Evolutionary conservation across 1,140 invertebrate genomes (phyloP), one percentile per base, ranked within the genome.

Genomic region (Pogonus chalceus): DNA sequence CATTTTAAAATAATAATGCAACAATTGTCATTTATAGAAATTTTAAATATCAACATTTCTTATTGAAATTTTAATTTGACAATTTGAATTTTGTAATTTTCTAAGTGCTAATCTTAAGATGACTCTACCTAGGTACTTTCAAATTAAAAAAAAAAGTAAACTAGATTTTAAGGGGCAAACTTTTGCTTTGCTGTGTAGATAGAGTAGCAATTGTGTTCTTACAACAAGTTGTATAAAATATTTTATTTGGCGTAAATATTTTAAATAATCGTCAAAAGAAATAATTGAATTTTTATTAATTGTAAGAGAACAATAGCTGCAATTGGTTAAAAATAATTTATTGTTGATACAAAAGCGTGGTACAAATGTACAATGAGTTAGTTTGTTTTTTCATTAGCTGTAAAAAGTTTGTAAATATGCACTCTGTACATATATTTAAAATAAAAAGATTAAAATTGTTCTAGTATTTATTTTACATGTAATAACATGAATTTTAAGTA

Each of bases 281-380:
- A 31, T 31, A 14, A 14, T 31, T 7, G 26, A 31, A 31, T 31
- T 14, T 31, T 4, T 43, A 10, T 43, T 43, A 16, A 10, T 7
- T 43, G 37, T 18, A 16, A 43, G 37, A 16, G 18, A 12, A 10
- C 7, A 43, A 43, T 9, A 12, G 18, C 18, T 43, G 37, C 18
- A 9, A 43, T 10, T 43, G 37, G 37, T 43, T 12, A 10, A 43
- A 43, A 18, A 12, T 43, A 43, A 43, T 43, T 9, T 43, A 43
- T 43, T 43, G 37, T 43, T 16, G 37, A 43, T 43, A 43, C 37
- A 43, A 43, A 43, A 9, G 37, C 37, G 18, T 43, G 37, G 37
- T 43, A 43, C 37, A 43, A 43, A 43, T 43, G 37, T 43, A 43
- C 37, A 43, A 43, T 43, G 37, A 43, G 37, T 12, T 43, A 43